Percentiles rank a stretch among this genome's conserved stretches.
These are phyloP conservation scores for Escarpia spicata DNA, from an alignment of 2,888 invertebrate genomes.

Conservation along the genomic window DNA sequence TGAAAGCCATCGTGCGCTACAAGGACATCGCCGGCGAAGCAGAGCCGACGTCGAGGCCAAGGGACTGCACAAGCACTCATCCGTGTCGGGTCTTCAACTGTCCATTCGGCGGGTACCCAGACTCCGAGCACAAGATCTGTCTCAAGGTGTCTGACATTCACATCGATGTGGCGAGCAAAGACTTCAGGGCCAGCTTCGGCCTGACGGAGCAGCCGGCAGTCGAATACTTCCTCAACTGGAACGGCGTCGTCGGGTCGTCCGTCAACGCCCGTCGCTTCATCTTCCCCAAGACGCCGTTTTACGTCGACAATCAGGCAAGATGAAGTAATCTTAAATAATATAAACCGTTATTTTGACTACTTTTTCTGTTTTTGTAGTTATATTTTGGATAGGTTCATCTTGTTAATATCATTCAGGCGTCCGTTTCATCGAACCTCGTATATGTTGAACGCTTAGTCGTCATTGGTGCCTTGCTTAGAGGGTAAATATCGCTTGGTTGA, in stretches of 20 bases:
- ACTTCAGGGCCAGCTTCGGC: conserved; percentile 14
- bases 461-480: no score
- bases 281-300: background rate
- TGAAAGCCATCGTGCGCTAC: conserved; percentile 23
- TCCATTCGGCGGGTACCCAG: conserved; percentile 31
- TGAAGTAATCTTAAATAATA: background rate
- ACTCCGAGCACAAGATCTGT: conserved; percentile 28
- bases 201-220: conserved; percentile 10
- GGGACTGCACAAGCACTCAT: conserved; percentile 17
- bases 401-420: no score
- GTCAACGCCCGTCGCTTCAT: conserved; percentile 23
- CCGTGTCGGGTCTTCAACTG: conserved; percentile 33
- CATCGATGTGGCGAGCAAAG: background rate
- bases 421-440: no score
- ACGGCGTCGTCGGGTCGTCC: conserved; percentile 20
- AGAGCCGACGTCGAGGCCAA: background rate
- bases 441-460: no score
- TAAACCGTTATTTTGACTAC: no score
- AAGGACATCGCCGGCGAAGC: background rate
- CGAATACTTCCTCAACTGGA: conserved; percentile 30
- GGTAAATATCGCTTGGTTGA: no score
- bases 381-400: no score
- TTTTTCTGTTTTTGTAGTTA: no score
- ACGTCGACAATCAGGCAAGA: background rate
- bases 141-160: background rate